phyloP scores from a whole-genome alignment of 2,113 vertebrate species.

The mouse (Mus musculus) region DNA sequence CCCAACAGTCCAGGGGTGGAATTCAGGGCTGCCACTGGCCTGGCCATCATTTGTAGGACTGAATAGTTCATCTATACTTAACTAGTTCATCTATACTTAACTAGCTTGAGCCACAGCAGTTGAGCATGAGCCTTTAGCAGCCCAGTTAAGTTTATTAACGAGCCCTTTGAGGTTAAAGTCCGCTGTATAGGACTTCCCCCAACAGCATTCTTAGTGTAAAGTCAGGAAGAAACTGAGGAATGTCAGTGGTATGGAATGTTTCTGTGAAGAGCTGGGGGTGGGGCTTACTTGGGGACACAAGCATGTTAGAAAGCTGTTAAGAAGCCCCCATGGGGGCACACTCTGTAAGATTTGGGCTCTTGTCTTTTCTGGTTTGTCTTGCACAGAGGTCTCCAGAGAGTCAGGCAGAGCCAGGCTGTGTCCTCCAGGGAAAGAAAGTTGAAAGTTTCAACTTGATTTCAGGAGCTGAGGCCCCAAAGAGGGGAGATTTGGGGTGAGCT shows the following conservation, averaged over 20 bases:
- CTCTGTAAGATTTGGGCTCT: background rate
- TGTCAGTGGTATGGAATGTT: slow-evolving; percentile 22
- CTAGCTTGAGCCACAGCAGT: slow-evolving; percentile 57
- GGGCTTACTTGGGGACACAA: slow-evolving; percentile 23
- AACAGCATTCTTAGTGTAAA: background rate
- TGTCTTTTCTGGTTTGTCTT: background rate
- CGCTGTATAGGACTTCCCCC: slow-evolving; percentile 20
- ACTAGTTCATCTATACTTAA: slow-evolving; percentile 36
- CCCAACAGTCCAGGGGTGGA: background rate
- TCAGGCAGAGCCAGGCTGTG: background rate
- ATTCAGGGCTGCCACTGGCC: slow-evolving; percentile 42
- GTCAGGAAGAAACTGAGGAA: slow-evolving; percentile 72
- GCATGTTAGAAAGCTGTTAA: background rate
- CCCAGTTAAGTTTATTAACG: slow-evolving; percentile 65
- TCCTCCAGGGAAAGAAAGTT: slow-evolving; percentile 14
- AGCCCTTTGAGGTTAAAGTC: slow-evolving; percentile 26
- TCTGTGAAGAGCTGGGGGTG: slow-evolving; percentile 53
- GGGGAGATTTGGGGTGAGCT: background rate
- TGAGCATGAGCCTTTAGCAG: slow-evolving; percentile 42
- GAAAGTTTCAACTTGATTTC: slow-evolving; percentile 9
- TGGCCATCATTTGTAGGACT: background rate
- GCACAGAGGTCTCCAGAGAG: background rate
- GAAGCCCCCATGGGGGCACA: background rate
- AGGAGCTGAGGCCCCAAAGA: background rate
- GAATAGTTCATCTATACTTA: slow-evolving; percentile 24